Evolutionary conservation across 2,888 invertebrate genomes (phyloP).

Genomic region (Diaphora mendica): DNA sequence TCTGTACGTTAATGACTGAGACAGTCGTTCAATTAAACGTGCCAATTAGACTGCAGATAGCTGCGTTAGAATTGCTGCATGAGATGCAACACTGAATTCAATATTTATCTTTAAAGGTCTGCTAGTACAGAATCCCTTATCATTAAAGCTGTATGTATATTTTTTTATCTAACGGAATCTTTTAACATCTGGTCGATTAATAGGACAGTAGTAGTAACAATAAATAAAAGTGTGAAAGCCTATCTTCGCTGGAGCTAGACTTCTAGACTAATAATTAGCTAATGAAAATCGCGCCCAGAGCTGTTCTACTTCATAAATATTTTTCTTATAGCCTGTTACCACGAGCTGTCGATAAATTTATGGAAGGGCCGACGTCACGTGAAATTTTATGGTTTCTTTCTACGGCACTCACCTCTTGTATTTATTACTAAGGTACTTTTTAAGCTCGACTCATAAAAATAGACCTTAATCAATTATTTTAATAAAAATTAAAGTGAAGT

Average conservation of each 20-base stretch:
- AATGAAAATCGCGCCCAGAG: conserved; percentile 77
- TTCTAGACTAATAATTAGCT: conserved; percentile 75
- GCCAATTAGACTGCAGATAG: conserved; percentile 73
- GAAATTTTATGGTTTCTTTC: conserved; percentile 83
- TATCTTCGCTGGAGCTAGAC: conserved; percentile 34
- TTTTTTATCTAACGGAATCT: neutral
- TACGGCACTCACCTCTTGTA: conserved; percentile 70
- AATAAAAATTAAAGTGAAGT: conserved; percentile 5
- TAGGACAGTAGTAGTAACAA: neutral
- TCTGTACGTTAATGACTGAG: conserved; percentile 76
- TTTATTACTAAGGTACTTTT: conserved; percentile 65
- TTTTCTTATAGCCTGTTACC: conserved; percentile 84
- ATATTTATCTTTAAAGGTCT: conserved; percentile 19
- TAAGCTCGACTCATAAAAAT: conserved; percentile 25
- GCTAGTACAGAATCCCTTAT: neutral
- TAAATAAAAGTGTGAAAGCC: conserved; percentile 21
- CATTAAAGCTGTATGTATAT: neutral
- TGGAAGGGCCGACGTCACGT: conserved; percentile 83
- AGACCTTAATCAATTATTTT: conserved; percentile 2
- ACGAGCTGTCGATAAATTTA: conserved; percentile 85
- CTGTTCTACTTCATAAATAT: conserved; percentile 83
- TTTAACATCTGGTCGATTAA: neutral
- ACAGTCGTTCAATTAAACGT: conserved; percentile 81
- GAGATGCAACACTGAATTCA: conserved; percentile 55
- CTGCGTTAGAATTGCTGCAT: conserved; percentile 66